Conservation (phyloP, 2,113 vertebrate species). For the Drymodes brunneopygia region DNA sequence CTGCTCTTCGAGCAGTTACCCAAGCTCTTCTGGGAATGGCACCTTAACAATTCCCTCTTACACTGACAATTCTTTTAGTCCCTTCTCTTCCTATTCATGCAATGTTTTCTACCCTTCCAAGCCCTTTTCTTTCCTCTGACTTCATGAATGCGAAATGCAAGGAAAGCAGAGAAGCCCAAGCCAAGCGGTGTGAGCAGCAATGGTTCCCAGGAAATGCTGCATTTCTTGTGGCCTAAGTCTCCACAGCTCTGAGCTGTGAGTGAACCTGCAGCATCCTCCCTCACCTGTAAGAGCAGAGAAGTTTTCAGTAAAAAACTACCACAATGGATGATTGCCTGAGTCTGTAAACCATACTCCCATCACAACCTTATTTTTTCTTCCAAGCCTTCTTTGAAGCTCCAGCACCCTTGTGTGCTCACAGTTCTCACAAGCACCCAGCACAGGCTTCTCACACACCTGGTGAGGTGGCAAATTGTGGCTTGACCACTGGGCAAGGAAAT, state of each 20-base stretch:
- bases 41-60: neutral
- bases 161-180: neutral
- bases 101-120: neutral
- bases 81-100: neutral
- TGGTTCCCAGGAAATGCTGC: neutral
- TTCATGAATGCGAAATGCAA: neutral
- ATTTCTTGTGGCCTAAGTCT: accelerated
- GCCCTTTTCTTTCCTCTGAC: neutral
- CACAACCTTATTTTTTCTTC: neutral
- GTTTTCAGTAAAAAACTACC: neutral
- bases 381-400: neutral
- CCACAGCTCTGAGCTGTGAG: neutral
- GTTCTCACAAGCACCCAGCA: neutral
- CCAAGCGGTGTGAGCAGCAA: neutral
- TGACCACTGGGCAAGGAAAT: neutral
- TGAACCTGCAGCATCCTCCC: neutral
- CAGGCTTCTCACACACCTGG: accelerated
- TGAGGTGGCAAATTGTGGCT: accelerated
- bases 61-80: neutral
- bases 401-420: neutral
- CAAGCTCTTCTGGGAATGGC: neutral
- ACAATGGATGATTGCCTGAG: neutral
- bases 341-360: neutral
- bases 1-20: neutral
- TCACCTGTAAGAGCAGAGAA: accelerated